Percentiles rank a stretch among this genome's conserved stretches.
These are phyloP conservation scores for Rhizoglyphus robini DNA, from an alignment of 1,140 invertebrate species.

Conservation along the genomic window DNA sequence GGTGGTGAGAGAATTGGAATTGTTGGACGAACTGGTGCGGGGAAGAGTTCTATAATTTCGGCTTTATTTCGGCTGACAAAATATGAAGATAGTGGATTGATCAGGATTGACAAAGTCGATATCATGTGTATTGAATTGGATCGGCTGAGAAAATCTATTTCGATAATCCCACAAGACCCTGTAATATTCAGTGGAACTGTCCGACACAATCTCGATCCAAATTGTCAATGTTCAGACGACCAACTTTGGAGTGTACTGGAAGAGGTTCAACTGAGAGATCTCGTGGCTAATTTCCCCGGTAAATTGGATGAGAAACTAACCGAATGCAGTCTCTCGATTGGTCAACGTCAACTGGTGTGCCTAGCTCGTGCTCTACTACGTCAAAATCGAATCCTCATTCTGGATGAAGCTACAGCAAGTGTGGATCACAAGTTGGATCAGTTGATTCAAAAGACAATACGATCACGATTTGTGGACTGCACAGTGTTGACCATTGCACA, in stretches of 20 bases:
- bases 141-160: constrained; percentile 27
- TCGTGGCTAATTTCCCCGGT: constrained; percentile 44
- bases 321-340: constrained; percentile 30
- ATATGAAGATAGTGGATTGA: constrained; percentile 40
- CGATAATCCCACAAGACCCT: constrained; percentile 49
- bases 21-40: constrained; percentile 41
- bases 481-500: constrained; percentile 39
- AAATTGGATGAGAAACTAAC: constrained; percentile 30
- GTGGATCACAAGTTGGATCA: constrained; percentile 34
- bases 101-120: constrained; percentile 33
- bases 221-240: constrained; percentile 27
- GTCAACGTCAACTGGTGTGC: constrained; percentile 36
- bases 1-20: constrained; percentile 57
- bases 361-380: constrained; percentile 34
- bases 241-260: constrained; percentile 30
- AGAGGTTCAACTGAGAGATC: constrained; percentile 33
- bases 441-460: constrained; percentile 36
- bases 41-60: constrained; percentile 35
- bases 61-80: constrained; percentile 37
- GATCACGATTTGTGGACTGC: constrained; percentile 32
- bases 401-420: constrained; percentile 42
- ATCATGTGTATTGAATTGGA: constrained; percentile 27
- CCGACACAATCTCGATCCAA: constrained; percentile 32
- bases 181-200: constrained; percentile 36
- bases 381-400: constrained; percentile 37